Percentiles rank a stretch among this genome's conserved stretches.
Conservation (phyloP, 2,888 invertebrate species). For the Drosophila affinis region DNA sequence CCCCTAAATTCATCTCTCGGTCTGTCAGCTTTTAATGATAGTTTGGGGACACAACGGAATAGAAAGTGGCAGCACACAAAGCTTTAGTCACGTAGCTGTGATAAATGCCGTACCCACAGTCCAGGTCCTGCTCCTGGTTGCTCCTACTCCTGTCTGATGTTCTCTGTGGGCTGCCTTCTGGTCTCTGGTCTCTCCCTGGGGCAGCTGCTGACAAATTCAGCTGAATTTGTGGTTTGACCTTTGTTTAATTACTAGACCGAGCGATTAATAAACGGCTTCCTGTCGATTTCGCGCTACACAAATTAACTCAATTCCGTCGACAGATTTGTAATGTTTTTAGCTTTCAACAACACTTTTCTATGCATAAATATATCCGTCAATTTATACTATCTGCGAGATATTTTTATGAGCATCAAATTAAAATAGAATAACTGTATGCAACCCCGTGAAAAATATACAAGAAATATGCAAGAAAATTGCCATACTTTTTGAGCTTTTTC, state of each 20-base stretch:
- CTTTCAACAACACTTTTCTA: not conserved
- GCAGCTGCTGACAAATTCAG: conserved; percentile 58
- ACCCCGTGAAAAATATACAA: no score
- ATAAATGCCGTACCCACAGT: conserved; percentile 49
- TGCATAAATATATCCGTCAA: not conserved
- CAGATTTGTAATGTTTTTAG: not conserved
- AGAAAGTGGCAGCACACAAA: not conserved
- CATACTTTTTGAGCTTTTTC: no score
- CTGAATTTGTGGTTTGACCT: conserved; percentile 44
- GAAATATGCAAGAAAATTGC: no score
- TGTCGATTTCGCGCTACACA: not conserved
- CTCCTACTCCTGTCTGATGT: not conserved
- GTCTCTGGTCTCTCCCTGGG: conserved; percentile 10
- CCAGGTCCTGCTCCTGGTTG: not conserved
- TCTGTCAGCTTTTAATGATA: conserved; percentile 38
- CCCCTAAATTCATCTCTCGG: conserved; percentile 17
- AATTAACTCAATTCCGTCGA: not conserved
- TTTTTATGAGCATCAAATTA: no score
- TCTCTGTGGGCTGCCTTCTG: not conserved
- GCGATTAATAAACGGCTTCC: conserved; percentile 33
- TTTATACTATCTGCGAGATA: no score
- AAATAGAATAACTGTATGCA: no score
- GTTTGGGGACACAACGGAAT: conserved; percentile 37
- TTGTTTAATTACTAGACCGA: conserved; percentile 59
- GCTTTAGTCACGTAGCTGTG: conserved; percentile 63